phyloP scores from a whole-genome alignment of 2,888 invertebrate genomes.

The Caenorhabditis drosophilae region DNA sequence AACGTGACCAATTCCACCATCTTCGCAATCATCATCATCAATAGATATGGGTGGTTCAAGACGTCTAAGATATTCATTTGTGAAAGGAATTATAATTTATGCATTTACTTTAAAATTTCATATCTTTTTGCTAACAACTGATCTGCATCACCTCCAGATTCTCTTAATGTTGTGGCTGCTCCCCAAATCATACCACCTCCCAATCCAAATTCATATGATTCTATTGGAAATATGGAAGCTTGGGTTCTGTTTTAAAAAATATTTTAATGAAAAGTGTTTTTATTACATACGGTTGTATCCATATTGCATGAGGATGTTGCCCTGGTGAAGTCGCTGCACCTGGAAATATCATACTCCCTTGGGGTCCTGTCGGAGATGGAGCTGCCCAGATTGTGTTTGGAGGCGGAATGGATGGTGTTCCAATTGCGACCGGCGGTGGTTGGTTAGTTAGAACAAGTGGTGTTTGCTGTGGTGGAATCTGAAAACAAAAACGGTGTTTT shows the following conservation, averaged over 20 bases:
- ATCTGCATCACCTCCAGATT: slow-evolving; percentile 47
- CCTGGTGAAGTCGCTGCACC: slow-evolving; percentile 22
- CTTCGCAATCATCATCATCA: slow-evolving; percentile 46
- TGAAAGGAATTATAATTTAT: no score
- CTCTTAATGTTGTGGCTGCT: slow-evolving; percentile 16
- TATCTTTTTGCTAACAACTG: slow-evolving; percentile 50
- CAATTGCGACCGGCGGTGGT: slow-evolving; percentile 14
- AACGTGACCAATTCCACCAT: slow-evolving; percentile 60
- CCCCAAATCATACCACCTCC: slow-evolving; percentile 19
- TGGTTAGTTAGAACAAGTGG: no score
- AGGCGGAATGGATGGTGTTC: slow-evolving; percentile 9
- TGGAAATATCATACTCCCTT: slow-evolving; percentile 25
- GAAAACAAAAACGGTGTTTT: slow-evolving; percentile 16
- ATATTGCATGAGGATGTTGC: slow-evolving; percentile 19
- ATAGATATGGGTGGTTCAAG: slow-evolving; percentile 31
- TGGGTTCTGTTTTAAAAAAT: slow-evolving; percentile 10
- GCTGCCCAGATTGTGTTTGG: slow-evolving; percentile 15
- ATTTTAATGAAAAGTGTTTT: background rate
- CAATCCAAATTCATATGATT: slow-evolving; percentile 4
- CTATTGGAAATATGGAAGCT: slow-evolving; percentile 14
- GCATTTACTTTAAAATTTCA: slow-evolving; percentile 53
- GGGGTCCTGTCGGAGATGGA: slow-evolving; percentile 27
- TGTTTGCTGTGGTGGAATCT: slow-evolving; percentile 8
- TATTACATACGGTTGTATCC: slow-evolving; percentile 29
- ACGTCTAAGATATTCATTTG: slow-evolving; percentile 14